phyloP scores from a whole-genome alignment of 2,113 vertebrate genomes.

The Ameiurus melas region DNA sequence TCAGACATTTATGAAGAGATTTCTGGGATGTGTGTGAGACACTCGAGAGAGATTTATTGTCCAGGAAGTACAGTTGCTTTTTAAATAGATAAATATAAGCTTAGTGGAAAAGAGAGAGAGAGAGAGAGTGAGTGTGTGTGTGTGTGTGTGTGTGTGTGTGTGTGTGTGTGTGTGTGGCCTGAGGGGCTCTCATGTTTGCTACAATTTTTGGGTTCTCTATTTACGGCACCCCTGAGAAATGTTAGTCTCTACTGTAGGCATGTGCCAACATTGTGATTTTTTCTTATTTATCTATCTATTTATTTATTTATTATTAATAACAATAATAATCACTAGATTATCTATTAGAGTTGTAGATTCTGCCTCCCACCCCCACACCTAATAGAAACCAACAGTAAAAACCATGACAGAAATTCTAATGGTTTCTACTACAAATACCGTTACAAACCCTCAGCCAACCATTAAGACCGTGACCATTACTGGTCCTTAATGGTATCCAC shows the following conservation, averaged over 20 bases:
- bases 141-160: slow-evolving; percentile 14
- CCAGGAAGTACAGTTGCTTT: not conserved
- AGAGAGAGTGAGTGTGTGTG: slow-evolving; percentile 8
- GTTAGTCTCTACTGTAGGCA: not conserved
- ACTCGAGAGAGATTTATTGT: not conserved
- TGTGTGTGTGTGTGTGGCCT: not conserved
- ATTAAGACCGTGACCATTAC: no score
- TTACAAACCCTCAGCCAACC: no score
- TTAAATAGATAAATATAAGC: not conserved
- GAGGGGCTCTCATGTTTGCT: no score
- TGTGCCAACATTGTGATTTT: not conserved
- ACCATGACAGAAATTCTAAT: no score
- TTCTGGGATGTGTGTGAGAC: not conserved
- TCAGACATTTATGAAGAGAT: not conserved
- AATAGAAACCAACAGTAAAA: no score
- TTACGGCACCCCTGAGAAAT: not conserved
- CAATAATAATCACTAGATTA: no score
- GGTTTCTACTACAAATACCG: no score
- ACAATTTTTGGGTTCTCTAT: not conserved
- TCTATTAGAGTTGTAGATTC: not conserved
- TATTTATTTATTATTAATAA: not conserved
- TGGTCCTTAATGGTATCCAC: no score
- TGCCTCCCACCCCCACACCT: no score
- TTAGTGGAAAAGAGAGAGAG: not conserved
- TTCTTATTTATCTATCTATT: not conserved